Evolutionary conservation across 2,797 vertebrate genomes (phyloP).

Genomic region (Gila robusta): DNA sequence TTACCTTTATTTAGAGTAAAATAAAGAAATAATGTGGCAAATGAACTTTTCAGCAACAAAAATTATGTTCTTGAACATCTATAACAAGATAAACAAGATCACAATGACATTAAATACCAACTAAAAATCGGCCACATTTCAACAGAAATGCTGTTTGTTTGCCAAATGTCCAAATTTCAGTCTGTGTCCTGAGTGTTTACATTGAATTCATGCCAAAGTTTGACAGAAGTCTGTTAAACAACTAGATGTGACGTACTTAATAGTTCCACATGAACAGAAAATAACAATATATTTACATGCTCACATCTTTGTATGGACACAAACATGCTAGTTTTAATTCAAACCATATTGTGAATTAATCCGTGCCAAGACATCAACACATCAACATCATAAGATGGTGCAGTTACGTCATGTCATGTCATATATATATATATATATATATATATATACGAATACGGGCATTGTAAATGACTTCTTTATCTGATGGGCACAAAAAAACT

Average conservation of each 20-base stretch:
- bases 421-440: too few species aligned
- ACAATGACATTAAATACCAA: neutral
- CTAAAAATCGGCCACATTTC: neutral
- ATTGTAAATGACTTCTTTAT: neutral
- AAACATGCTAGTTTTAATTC: neutral
- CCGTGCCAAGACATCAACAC: neutral
- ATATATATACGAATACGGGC: too few species aligned
- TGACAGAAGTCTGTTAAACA: neutral
- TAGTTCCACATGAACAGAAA: neutral
- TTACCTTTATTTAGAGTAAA: neutral
- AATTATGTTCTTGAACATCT: neutral
- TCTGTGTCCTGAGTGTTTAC: neutral
- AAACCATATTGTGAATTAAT: slow-evolving; percentile 4
- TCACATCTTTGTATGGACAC: neutral
- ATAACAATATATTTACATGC: neutral
- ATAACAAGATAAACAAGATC: neutral
- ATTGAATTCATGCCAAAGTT: slow-evolving; percentile 7
- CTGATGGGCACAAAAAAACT: neutral
- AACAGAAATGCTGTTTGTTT: slow-evolving; percentile 7
- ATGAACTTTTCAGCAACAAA: neutral
- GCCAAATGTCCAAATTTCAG: slow-evolving; percentile 4
- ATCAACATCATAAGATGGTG: neutral
- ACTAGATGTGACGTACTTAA: neutral
- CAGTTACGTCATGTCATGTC: neutral
- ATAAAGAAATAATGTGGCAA: neutral